Base-by-base conservation (phyloP, 2,888 invertebrate species). In the Nezara viridula region DNA sequence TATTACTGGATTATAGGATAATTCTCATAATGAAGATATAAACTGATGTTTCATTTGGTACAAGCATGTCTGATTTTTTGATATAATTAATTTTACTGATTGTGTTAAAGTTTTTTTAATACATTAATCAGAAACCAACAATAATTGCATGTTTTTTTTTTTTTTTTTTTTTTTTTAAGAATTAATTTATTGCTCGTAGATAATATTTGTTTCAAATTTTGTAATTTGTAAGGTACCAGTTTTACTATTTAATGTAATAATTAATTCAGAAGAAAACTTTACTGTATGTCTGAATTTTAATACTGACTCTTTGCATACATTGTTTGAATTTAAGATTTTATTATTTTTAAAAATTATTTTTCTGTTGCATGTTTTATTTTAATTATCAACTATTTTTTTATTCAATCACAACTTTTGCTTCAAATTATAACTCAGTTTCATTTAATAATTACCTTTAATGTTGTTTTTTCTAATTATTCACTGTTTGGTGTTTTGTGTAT, bases 181-280 rank as follows among this genome's bases (percentile, higher is more conserved):
- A 44, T 40, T 81, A n/a, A 44, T 44, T 81, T 44, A 81, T 47
- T 81, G 40, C 81, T 81, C 44, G 81, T 81, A 81, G 81, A 44
- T 44, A 47, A 44, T 40, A 77, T 77, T 60, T 77, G 77, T 77
- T 44, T 81, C 44, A 47, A 44, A 81, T 81, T 81, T 88, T 86
- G 88, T 73, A 91, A 90, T 90, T 91, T 47, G 90, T 91, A 85
- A 87, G 91, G 87, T 88, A 90, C 86, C 89, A 90, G 4, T 73
- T 73, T 60, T 73, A 73, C 66, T 37, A 37, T 37, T 73, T 89
- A 90, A 19, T 89, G 88, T 86, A 40, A 86, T 86, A 44, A 86
- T 87, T 44, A 24, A 47, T 66, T 66, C 37, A 55, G 32, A 49
- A 27, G n/a, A 86, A 40, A 40, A 60, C 37, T 86, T 32, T 40